Evolutionary conservation across 1,140 invertebrate genomes (phyloP).

Genomic region (Belonocnema kinseyi): DNA sequence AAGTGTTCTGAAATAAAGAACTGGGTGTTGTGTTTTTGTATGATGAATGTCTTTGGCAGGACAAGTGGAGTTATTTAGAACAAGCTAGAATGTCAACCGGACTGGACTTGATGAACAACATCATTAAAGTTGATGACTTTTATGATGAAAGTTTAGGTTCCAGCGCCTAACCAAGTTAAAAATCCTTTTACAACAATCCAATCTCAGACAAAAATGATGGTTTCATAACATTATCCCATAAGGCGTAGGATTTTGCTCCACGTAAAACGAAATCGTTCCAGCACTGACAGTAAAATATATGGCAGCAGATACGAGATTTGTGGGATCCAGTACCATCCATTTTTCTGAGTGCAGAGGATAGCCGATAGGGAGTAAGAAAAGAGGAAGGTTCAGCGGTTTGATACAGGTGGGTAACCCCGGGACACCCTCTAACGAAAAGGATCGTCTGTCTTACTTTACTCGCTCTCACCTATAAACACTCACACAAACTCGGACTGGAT

Average conservation of each 20-base stretch:
- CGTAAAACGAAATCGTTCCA: slow-evolving; percentile 5
- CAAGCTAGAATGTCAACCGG: too few species aligned
- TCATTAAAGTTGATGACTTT: too few species aligned
- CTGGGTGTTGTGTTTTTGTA: too few species aligned
- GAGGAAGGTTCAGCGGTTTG: slow-evolving; percentile 48
- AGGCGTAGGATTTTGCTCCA: not conserved
- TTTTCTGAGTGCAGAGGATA: slow-evolving; percentile 34
- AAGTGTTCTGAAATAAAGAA: too few species aligned
- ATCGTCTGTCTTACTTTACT: slow-evolving; percentile 69
- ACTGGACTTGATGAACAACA: too few species aligned
- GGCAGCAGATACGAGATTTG: slow-evolving; percentile 12
- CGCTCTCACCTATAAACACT: slow-evolving; percentile 33
- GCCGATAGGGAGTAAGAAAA: slow-evolving; percentile 42
- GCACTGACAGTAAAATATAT: slow-evolving; percentile 5
- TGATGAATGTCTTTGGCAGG: too few species aligned
- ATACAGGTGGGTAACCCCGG: slow-evolving; percentile 66
- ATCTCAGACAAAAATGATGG: not conserved
- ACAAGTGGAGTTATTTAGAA: too few species aligned
- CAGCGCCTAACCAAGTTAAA: too few species aligned
- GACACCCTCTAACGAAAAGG: slow-evolving; percentile 67
- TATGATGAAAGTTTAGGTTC: too few species aligned
- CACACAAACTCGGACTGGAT: slow-evolving; percentile 44
- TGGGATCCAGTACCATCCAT: slow-evolving; percentile 1
- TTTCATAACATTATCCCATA: not conserved
- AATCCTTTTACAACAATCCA: too few species aligned